Evolutionary conservation across 1,140 invertebrate genomes (phyloP).

Genomic region (Pseudomyrmex cubaensis): DNA sequence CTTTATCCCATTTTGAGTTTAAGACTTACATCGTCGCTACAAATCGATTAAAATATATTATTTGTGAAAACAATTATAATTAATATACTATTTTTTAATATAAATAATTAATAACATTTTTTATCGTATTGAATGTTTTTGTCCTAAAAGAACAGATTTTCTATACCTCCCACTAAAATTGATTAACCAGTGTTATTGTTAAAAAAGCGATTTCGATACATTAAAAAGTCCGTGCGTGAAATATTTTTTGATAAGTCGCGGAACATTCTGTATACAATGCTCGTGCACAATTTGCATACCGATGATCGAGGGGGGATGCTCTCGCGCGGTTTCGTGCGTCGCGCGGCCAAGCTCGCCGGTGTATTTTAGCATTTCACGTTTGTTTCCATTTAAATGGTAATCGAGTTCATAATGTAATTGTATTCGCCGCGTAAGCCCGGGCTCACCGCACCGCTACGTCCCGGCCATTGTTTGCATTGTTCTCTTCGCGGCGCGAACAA

Average conservation of each 20-base stretch:
- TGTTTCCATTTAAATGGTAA: constrained; percentile 86
- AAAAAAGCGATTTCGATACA: background rate
- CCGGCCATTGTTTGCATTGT: constrained; percentile 84
- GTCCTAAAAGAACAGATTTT: background rate
- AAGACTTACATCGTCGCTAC: too few relatives aligned
- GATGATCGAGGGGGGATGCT: constrained; percentile 72
- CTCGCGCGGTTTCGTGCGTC: constrained; percentile 67
- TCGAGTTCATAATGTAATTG: constrained; percentile 86
- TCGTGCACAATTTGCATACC: constrained; percentile 73
- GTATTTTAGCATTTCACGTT: constrained; percentile 85
- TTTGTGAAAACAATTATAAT: background rate
- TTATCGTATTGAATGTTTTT: background rate
- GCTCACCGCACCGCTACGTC: constrained; percentile 79
- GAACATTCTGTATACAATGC: constrained; percentile 40
- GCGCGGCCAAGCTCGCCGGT: constrained; percentile 62
- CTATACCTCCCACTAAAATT: background rate
- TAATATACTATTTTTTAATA: background rate
- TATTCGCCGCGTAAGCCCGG: constrained; percentile 84
- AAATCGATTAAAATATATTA: too few relatives aligned
- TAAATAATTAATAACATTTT: constrained; percentile 5
- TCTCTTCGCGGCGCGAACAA: constrained; percentile 78
- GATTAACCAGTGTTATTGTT: background rate
- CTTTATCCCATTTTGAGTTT: background rate
- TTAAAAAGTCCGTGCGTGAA: constrained; percentile 26
- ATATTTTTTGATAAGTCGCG: constrained; percentile 42